Base-by-base conservation (phyloP, 2,113 vertebrate genomes). In the Chitala chitala region DNA sequence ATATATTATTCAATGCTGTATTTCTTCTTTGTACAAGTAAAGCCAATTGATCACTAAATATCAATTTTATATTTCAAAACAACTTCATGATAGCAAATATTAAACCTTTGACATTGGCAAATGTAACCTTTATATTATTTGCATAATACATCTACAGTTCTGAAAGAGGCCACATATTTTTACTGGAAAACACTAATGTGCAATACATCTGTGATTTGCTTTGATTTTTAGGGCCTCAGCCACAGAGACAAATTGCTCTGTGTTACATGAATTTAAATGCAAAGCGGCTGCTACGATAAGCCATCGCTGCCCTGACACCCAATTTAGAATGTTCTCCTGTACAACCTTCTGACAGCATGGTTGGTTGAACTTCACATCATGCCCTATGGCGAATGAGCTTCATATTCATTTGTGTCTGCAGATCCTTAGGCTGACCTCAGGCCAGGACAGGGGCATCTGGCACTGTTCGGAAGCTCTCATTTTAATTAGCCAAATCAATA, bases 401-500 rank as follows among this genome's bases (percentile, higher is more conserved):
- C 82, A 85, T 82, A 87, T 82, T 78, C 82, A 83, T 86, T 87
- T 79, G 77, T 84, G 84, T 89, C 85, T 79, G 78, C 82, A 77
- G 26, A 69, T 80, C 79, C 82, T 79, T 77, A 63, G 73, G 77
- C 80, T 56, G 72, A 82, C 85, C 85, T 84, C 79, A 80, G 81
- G 85, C 82, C 82, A 78, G 78, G 82, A 81, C 81, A 83, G 81
- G 83, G 83, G 82, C 84, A 84, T 88, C 87, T 87, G 86, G 70
- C 84, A 76, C 75, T 77, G 78, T 83, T 84, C 84, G 82, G 82
- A 85, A 73, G 76, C 81, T 83, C 84, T 83, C 82, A 82, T 87
- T 90, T 91, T 86, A 90, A 91, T 91, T 88, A 88, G 85, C 84
- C 79, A 78, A 88, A 90, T 88, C 87, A 86, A 88, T 89, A 88